Base-by-base conservation (phyloP, 2,113 vertebrate species). In the Clarias batrachus region DNA sequence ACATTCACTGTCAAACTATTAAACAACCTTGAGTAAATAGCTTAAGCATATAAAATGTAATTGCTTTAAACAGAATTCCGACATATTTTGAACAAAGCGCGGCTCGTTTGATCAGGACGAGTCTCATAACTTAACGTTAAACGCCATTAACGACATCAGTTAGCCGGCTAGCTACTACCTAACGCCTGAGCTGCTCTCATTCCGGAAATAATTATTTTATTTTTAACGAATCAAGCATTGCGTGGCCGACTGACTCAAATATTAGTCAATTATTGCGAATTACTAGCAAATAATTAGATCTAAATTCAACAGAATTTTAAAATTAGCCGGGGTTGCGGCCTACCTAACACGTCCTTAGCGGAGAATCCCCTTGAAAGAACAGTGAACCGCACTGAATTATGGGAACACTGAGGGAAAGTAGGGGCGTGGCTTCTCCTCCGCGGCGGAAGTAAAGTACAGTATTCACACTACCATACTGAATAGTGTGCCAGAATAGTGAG, bases 331-430 rank as follows among this genome's bases (percentile, higher is more conserved):
- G 23, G 13, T 0, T 1, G 1, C 25, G 48, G 83, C 92, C 92
- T 91, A 93, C 93, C 93, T 92, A 91, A 89, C 70, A 3, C 60
- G 90, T 84, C 90, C 88, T 86, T 77, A 63, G 81, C 0, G 48
- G 37, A 54, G 60, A 77, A 92, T 92, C 93, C 92, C 92, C 84
- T 88, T 52, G 30, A 63, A 48, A 77, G 82, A 79, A 6, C 41
- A 21, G 52, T 2, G 2, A 5, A 65, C 56, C 92, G 93, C 91
- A 91, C 2, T 41, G 94, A 65, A 91, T 89, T 41, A 57, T 93
- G 94, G 95, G 95, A 94, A 68, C 6, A 12, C 8, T 59, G 66
- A 56, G 52, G n/a, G 62, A 59, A 3, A 11, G 33, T 37, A 33
- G 57, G 79, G 85, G 83, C 76, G 81, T 78, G 68, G 12, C 30